These are phyloP conservation scores for Solenopsis fugax DNA, from an alignment of 1,140 invertebrate species.

Conservation along the genomic window DNA sequence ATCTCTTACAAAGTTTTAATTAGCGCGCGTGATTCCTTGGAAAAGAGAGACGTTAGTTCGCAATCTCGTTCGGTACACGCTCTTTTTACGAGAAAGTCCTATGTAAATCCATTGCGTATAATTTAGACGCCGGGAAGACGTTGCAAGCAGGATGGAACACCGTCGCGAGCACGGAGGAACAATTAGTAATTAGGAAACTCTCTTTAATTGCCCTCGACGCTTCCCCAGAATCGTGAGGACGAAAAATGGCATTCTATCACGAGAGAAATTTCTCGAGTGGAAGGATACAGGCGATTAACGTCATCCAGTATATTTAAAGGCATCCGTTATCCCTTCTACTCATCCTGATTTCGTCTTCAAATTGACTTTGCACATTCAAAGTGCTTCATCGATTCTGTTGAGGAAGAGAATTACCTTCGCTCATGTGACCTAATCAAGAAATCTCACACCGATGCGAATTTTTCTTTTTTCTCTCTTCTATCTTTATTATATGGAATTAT, in stretches of 20 bases:
- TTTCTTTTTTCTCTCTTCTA: neutral
- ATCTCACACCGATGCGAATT: neutral
- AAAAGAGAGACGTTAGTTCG: neutral
- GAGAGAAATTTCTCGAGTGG: slow-evolving; percentile 15
- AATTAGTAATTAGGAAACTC: slow-evolving; percentile 50
- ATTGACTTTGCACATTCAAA: slow-evolving; percentile 14
- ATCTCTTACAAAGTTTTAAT: slow-evolving; percentile 34
- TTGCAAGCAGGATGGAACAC: neutral
- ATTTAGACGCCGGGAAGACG: slow-evolving; percentile 4
- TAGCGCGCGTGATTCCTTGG: slow-evolving; percentile 4
- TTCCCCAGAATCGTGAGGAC: neutral
- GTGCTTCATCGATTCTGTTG: slow-evolving; percentile 9
- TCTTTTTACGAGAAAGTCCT: neutral
- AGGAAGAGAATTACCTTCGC: slow-evolving; percentile 28
- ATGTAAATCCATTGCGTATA: slow-evolving; percentile 38
- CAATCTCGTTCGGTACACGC: neutral
- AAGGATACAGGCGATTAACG: slow-evolving; percentile 36
- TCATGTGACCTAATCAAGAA: slow-evolving; percentile 46
- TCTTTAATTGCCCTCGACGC: slow-evolving; percentile 36
- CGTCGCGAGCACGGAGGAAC: slow-evolving; percentile 7
- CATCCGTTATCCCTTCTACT: slow-evolving; percentile 39
- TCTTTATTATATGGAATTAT: slow-evolving; percentile 31
- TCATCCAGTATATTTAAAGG: slow-evolving; percentile 33
- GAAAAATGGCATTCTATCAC: slow-evolving; percentile 3
- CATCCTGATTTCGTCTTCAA: neutral